phyloP scores from a whole-genome alignment of 1,140 invertebrate genomes.

The Ruditapes philippinarum region DNA sequence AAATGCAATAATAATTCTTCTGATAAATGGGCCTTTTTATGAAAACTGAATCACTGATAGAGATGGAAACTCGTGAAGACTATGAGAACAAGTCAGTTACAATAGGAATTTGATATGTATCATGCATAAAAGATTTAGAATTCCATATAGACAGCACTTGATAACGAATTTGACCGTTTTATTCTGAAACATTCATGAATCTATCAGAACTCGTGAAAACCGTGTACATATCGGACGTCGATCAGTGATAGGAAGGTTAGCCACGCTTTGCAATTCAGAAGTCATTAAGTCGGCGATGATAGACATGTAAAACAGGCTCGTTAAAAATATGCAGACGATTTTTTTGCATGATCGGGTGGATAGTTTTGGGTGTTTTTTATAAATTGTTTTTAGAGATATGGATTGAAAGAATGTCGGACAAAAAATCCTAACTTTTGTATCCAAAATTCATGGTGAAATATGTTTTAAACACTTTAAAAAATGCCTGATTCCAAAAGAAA shows the following conservation, averaged over 20 bases:
- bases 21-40: too few species aligned
- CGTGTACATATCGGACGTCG: constrained; percentile 41
- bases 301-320: constrained; percentile 24
- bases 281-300: constrained; percentile 47
- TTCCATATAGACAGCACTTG: background rate
- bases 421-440: too few species aligned
- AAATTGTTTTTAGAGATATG: too few species aligned
- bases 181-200: constrained; percentile 44
- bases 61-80: too few species aligned
- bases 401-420: too few species aligned
- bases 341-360: background rate
- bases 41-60: too few species aligned
- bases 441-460: too few species aligned
- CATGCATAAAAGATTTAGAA: background rate
- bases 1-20: too few species aligned
- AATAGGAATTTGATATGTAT: background rate
- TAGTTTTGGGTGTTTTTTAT: too few species aligned
- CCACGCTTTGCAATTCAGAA: constrained; percentile 33
- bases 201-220: constrained; percentile 27
- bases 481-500: too few species aligned
- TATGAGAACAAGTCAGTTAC: too few species aligned
- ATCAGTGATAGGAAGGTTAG: constrained; percentile 18
- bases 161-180: constrained; percentile 50
- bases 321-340: background rate
- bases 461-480: too few species aligned